A percentile compares a stretch with the other conserved stretches of the same genome.
These are phyloP conservation scores for Standfussiana lucernea DNA, from an alignment of 2,888 invertebrate species.

Conservation along the genomic window DNA sequence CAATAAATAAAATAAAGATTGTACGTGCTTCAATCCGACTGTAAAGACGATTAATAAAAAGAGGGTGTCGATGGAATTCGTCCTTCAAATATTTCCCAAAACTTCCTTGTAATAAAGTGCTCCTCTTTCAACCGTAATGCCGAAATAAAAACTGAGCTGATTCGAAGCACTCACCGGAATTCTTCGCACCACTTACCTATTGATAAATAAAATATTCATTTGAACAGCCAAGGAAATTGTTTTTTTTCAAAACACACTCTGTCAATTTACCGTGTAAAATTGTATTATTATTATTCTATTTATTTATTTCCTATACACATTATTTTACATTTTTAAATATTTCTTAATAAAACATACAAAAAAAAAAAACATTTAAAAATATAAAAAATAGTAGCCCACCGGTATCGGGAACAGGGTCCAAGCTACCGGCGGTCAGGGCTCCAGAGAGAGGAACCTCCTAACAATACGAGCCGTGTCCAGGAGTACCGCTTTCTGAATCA, in stretches of 20 bases:
- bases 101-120: slow-evolving; percentile 28
- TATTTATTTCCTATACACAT: too few species aligned
- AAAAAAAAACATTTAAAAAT: too few species aligned
- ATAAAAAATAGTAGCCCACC: too few species aligned
- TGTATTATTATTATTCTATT: too few species aligned
- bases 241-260: background rate
- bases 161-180: slow-evolving; percentile 23
- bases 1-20: slow-evolving; percentile 42
- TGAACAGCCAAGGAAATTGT: background rate
- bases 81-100: slow-evolving; percentile 43
- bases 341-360: too few species aligned
- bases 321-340: too few species aligned
- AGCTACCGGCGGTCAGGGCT: too few species aligned
- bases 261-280: too few species aligned
- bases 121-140: slow-evolving; percentile 34
- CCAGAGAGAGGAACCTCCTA: too few species aligned
- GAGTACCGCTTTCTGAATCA: too few species aligned
- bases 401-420: too few species aligned
- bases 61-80: slow-evolving; percentile 34
- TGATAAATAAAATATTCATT: background rate
- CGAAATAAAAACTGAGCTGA: slow-evolving; percentile 30
- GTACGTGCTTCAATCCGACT: slow-evolving; percentile 32
- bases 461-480: too few species aligned
- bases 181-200: background rate
- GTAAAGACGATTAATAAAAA: slow-evolving; percentile 46